Evolutionary conservation across 2,113 vertebrate genomes (phyloP).

Genomic region (Crypturellus undulatus): DNA sequence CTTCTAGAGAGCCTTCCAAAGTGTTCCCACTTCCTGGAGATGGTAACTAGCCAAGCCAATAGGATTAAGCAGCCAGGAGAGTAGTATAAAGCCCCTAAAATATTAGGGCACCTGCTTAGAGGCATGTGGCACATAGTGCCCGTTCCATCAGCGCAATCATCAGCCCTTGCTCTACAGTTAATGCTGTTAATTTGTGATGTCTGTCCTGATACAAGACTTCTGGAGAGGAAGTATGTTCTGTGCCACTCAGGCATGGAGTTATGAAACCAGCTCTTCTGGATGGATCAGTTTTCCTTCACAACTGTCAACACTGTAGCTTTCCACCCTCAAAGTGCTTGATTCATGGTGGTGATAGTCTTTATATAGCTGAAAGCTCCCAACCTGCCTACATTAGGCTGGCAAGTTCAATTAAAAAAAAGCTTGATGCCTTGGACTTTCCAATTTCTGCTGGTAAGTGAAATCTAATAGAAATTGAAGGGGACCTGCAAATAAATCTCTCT

Average conservation of each 20-base stretch:
- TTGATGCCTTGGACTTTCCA: neutral
- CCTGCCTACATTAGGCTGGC: neutral
- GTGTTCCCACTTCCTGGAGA: neutral
- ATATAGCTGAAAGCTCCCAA: no score
- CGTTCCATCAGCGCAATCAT: neutral
- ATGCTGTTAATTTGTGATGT: neutral
- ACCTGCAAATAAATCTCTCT: neutral
- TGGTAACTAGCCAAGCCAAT: neutral
- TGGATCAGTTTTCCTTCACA: slow-evolving; percentile 4
- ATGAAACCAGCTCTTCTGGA: slow-evolving; percentile 16
- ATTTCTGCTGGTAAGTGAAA: neutral
- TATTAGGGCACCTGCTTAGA: neutral
- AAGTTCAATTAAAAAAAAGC: neutral
- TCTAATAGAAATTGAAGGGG: neutral
- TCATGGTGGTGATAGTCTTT: neutral
- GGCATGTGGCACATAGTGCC: neutral
- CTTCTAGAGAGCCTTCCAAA: neutral
- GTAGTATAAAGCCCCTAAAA: neutral
- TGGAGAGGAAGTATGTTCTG: neutral
- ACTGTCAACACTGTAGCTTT: neutral
- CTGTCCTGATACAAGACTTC: neutral
- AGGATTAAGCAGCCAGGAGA: neutral
- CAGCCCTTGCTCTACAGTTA: neutral
- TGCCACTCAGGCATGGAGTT: neutral
- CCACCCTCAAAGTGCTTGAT: neutral